Percentiles rank a stretch among this genome's conserved stretches.
Evolutionary conservation across 1,140 invertebrate species (phyloP).

Genomic region (Vollenhovia emeryi): DNA sequence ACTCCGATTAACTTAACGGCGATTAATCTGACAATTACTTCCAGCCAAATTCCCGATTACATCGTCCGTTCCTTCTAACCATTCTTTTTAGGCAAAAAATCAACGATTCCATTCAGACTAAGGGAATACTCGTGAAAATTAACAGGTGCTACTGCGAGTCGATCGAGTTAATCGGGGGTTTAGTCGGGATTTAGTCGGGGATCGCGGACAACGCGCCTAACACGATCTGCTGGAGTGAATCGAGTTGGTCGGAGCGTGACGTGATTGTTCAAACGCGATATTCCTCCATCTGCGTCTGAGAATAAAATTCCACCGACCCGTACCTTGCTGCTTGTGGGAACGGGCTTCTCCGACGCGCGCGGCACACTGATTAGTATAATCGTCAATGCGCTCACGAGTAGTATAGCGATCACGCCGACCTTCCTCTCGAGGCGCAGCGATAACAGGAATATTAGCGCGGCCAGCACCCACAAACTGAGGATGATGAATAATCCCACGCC

Average conservation of each 20-base stretch:
- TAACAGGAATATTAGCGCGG: slow-evolving; percentile 86
- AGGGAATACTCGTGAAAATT: neutral
- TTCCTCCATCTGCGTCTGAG: neutral
- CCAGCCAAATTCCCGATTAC: neutral
- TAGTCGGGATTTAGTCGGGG: no score
- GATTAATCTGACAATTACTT: neutral
- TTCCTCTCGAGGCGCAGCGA: slow-evolving; percentile 86
- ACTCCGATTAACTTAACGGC: neutral
- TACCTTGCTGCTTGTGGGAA: slow-evolving; percentile 79
- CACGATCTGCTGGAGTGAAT: no score
- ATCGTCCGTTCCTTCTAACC: neutral
- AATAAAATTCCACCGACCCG: neutral
- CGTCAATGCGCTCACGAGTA: slow-evolving; percentile 84
- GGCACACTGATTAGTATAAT: slow-evolving; percentile 86
- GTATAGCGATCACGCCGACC: slow-evolving; percentile 84
- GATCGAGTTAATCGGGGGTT: neutral
- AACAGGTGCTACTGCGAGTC: neutral
- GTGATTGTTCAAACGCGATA: neutral
- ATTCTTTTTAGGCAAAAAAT: neutral
- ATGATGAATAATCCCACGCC: slow-evolving; percentile 87
- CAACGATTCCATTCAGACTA: neutral
- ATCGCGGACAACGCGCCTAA: no score
- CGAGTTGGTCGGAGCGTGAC: neutral
- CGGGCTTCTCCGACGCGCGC: slow-evolving; percentile 79
- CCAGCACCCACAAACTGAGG: slow-evolving; percentile 86